Evolutionary conservation across 2,113 vertebrate species (phyloP).

Genomic region (Merops nubicus): DNA sequence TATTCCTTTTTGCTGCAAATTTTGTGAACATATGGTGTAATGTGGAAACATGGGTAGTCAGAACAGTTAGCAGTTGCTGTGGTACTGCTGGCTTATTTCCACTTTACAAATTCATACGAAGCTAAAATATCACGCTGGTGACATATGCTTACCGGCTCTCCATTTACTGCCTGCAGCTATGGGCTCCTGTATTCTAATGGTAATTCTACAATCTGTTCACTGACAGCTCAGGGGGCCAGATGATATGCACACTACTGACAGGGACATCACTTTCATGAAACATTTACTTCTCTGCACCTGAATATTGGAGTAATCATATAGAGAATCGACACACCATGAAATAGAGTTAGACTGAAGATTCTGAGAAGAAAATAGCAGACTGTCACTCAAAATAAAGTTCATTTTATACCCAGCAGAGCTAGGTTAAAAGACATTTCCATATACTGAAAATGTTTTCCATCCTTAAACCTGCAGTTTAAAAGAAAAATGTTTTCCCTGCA

Average conservation of each 20-base stretch:
- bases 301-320: constrained; percentile 85
- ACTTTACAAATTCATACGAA: constrained; percentile 83
- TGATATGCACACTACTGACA: constrained; percentile 84
- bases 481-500: neutral
- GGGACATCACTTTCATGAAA: constrained; percentile 92
- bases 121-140: constrained; percentile 79
- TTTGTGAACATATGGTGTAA: constrained; percentile 73
- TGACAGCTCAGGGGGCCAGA: constrained; percentile 83
- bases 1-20: constrained; percentile 60
- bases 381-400: constrained; percentile 84
- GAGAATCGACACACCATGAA: constrained; percentile 86
- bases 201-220: constrained; percentile 89
- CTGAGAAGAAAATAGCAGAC: constrained; percentile 79
- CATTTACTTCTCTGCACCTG: constrained; percentile 89
- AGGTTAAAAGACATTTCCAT: constrained; percentile 52
- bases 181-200: constrained; percentile 82
- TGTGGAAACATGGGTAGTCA: constrained; percentile 69
- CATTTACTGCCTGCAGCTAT: constrained; percentile 81
- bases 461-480: neutral
- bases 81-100: constrained; percentile 80
- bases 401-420: constrained; percentile 72
- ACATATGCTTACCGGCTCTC: constrained; percentile 85
- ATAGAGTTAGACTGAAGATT: constrained; percentile 85
- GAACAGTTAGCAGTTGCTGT: constrained; percentile 78
- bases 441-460: constrained; percentile 28